Evolutionary conservation across 2,888 invertebrate genomes (phyloP), one percentile per base, ranked within the genome.

Genomic region (Philaethria dido): DNA sequence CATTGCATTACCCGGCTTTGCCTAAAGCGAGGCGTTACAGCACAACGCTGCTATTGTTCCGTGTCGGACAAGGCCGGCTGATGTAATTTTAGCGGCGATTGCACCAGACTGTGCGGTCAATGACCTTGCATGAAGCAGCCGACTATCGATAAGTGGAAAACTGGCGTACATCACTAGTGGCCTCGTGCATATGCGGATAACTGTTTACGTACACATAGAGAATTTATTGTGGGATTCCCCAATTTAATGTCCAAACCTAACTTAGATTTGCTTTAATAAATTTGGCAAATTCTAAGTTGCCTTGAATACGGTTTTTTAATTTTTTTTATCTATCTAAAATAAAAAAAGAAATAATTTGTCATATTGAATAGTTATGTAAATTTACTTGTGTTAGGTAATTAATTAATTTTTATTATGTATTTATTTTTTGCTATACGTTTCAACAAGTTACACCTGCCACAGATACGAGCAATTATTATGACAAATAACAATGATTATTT

Each of bases 31-130:
- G 62, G 64, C 67, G 72, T 75, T 73, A 76, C 72, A 64, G 60
- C 60, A 72, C 69, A 66, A 62, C 62, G 62, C 72, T 74, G 75
- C 78, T 84, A 88, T 85, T 88, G 88, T 91, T 89, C 89, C 89
- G 90, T 81, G 81, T 87, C 86, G 78, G 77, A 74, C 87, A 89
- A 89, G 90, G 89, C 77, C 78, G 80, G 85, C 88, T 92, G 92
- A 91, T 89, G 92, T 88, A 92, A 92, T 74, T 75, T 72, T 70
- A 72, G 77, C 77, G 80, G 74, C 68, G 68, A 70, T 92, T 92
- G 83, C 92, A 83, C 77, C 80, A 89, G 85, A 66, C 76, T 48
- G 68, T 74, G 68, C 86, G 91, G 92, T 90, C 91, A 92, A 83
- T 61, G 82, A 89, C 91, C 91, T 91, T 90, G 90, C 77, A 66